Conservation (phyloP, 1,140 invertebrate genomes). For the Medauroidea extradentata region DNA sequence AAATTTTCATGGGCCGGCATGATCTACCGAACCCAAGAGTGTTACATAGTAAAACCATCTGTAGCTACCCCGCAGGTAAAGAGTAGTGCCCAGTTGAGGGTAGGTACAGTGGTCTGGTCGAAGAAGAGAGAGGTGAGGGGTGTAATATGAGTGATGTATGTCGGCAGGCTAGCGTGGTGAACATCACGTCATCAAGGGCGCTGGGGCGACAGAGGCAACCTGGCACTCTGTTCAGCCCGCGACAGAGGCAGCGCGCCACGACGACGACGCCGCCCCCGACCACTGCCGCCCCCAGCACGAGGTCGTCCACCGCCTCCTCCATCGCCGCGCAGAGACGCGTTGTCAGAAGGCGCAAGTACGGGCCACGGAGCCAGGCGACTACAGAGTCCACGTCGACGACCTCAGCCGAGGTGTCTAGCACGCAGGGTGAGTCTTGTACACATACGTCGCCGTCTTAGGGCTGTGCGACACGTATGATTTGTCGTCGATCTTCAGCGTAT, state of each 20-base stretch:
- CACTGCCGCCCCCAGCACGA: not conserved
- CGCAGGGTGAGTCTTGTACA: no score
- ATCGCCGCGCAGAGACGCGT: not conserved
- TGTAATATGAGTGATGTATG: no score
- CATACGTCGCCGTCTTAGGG: no score
- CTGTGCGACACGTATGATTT: no score
- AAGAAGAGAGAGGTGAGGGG: no score
- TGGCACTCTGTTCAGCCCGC: not conserved
- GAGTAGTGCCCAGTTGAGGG: no score
- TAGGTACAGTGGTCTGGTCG: no score
- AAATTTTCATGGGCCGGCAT: no score
- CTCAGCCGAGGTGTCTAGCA: not conserved
- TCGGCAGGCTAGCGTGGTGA: not conserved
- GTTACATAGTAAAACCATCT: no score
- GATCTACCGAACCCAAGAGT: no score
- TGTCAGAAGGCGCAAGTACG: not conserved
- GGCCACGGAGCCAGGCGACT: not conserved
- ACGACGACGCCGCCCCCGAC: not conserved
- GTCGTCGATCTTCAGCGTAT: no score
- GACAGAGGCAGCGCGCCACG: slow-evolving; percentile 1
- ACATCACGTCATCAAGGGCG: not conserved
- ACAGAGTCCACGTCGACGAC: not conserved
- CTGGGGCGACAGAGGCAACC: not conserved
- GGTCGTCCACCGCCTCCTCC: not conserved
- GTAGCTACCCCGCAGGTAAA: no score